These are phyloP conservation scores for Chlorops oryzae DNA, from an alignment of 1,140 invertebrate genomes.

Conservation along the genomic window DNA sequence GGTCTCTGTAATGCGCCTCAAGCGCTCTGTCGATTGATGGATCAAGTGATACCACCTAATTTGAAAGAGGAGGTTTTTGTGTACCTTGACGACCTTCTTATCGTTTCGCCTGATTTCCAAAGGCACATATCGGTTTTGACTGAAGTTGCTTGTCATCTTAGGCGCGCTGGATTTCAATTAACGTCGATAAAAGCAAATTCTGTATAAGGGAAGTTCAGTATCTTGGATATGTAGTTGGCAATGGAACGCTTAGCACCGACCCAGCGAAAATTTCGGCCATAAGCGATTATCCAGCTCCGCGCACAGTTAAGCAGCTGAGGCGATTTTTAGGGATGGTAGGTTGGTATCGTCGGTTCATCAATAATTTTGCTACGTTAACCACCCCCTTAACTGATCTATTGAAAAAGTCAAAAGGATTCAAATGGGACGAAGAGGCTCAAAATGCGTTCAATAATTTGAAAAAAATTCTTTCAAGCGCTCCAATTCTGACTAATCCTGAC, in stretches of 20 bases:
- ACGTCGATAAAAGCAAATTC: slow-evolving; percentile 32
- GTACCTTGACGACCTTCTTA: slow-evolving; percentile 13
- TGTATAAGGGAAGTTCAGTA: slow-evolving; percentile 33
- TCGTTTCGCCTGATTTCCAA: slow-evolving; percentile 4
- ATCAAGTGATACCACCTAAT: slow-evolving; percentile 4
- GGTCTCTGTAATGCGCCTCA: slow-evolving; percentile 8
- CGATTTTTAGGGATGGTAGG: slow-evolving; percentile 1
- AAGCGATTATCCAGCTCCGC: background rate
- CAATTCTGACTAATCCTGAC: slow-evolving; percentile 15
- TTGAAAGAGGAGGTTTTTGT: slow-evolving; percentile 12
- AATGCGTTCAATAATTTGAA: background rate
- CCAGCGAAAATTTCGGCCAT: slow-evolving; percentile 4
- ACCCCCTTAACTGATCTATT: slow-evolving; percentile 4
- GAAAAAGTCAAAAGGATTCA: background rate
- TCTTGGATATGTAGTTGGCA: slow-evolving; percentile 8
- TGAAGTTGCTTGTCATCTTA: slow-evolving; percentile 5
- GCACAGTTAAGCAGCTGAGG: slow-evolving; percentile 1
- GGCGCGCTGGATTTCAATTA: slow-evolving; percentile 9
- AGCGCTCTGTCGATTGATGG: slow-evolving; percentile 5
- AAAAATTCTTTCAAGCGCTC: background rate
- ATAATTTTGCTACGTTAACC: slow-evolving; percentile 6
- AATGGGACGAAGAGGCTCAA: background rate
- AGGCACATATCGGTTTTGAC: slow-evolving; percentile 3
- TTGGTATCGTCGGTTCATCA: background rate
- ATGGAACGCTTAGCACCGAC: slow-evolving; percentile 34